phyloP scores from a whole-genome alignment of 2,888 invertebrate species.

The Diplolepis rosae region DNA sequence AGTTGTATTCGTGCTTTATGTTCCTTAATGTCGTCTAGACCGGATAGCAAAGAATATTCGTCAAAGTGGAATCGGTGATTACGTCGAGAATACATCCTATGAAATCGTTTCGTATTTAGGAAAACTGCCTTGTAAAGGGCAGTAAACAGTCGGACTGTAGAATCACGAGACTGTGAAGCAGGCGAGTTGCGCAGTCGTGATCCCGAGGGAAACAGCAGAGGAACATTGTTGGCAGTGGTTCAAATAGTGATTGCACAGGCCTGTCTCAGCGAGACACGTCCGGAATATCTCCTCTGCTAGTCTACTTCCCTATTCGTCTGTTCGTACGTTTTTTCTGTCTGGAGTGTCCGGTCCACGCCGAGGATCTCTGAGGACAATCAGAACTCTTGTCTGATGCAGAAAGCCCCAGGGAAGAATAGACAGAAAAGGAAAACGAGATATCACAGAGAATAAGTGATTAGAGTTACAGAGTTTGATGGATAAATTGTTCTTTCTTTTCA shows the following conservation, averaged over 20 bases:
- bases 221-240: slow-evolving; percentile 66
- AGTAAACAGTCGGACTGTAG: slow-evolving; percentile 42
- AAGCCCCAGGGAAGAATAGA: neutral
- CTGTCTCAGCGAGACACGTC: slow-evolving; percentile 67
- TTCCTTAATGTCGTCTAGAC: slow-evolving; percentile 65
- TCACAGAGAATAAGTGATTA: slow-evolving; percentile 1
- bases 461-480: neutral
- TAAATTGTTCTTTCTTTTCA: neutral
- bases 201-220: slow-evolving; percentile 37
- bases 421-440: neutral
- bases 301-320: slow-evolving; percentile 44
- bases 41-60: slow-evolving; percentile 63
- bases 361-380: slow-evolving; percentile 13
- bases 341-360: slow-evolving; percentile 14
- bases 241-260: slow-evolving; percentile 70
- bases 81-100: slow-evolving; percentile 56
- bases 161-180: slow-evolving; percentile 39
- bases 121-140: slow-evolving; percentile 52
- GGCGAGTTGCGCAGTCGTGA: slow-evolving; percentile 37
- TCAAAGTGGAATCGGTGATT: slow-evolving; percentile 67
- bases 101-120: slow-evolving; percentile 60
- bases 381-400: slow-evolving; percentile 3
- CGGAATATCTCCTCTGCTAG: slow-evolving; percentile 61
- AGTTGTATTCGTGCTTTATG: slow-evolving; percentile 49
- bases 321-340: neutral